Conservation (phyloP, 2,888 invertebrate species). For the Yponomeuta sedellus region DNA sequence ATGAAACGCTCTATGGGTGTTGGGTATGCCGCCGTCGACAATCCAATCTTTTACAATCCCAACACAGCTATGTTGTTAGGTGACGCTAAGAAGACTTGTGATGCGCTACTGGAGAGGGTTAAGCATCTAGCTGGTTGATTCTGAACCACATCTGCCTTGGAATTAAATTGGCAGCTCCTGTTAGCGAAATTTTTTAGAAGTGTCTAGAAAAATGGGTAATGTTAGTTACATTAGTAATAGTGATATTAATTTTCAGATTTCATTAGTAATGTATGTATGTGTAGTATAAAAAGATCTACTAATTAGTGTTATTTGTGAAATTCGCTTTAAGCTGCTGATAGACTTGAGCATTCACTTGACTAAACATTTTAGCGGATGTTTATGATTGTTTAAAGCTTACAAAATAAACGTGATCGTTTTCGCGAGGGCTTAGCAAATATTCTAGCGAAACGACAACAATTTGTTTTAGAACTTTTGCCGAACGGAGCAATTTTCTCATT, state of each 20-base stretch:
- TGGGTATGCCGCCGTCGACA: constrained; percentile 94
- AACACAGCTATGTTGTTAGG: constrained; percentile 92
- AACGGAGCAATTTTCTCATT: no score
- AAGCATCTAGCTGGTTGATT: constrained; percentile 49
- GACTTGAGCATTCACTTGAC: no score
- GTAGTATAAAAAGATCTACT: background rate
- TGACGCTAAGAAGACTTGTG: constrained; percentile 94
- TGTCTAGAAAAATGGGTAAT: background rate
- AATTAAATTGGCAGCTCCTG: background rate
- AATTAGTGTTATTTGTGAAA: background rate
- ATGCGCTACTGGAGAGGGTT: constrained; percentile 84
- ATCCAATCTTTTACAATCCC: constrained; percentile 93
- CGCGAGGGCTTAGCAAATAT: no score
- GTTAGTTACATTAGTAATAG: background rate
- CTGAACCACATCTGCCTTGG: background rate
- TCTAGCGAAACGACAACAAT: no score
- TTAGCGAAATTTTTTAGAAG: background rate
- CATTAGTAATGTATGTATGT: background rate
- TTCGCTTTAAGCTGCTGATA: no score
- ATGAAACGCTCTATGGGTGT: constrained; percentile 94
- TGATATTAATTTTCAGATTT: background rate
- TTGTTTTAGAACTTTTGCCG: no score
- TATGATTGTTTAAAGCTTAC: no score
- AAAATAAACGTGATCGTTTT: no score
- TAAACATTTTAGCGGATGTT: no score